Percentiles rank a stretch among this genome's conserved stretches.
phyloP scores from a whole-genome alignment of 2,888 invertebrate species.

The Dynastes hyllus region DNA sequence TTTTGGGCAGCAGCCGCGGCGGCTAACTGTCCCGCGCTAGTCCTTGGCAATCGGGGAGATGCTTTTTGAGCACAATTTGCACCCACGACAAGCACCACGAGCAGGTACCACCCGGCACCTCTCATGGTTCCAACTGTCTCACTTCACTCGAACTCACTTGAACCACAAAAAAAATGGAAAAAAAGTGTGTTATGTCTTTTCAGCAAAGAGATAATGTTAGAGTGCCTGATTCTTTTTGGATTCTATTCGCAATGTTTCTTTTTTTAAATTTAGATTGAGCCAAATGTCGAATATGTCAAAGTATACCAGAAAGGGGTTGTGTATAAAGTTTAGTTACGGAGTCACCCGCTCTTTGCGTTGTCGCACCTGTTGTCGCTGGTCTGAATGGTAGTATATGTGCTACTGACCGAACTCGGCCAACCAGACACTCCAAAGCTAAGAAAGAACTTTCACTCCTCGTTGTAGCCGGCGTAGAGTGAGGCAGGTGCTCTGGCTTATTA shows the following conservation, averaged over 20 bases:
- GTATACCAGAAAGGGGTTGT: neutral
- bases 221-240: neutral
- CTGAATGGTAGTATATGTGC: conserved; percentile 68
- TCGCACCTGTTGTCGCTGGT: conserved; percentile 62
- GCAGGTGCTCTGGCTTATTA: conserved; percentile 58
- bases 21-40: conserved; percentile 75
- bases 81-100: conserved; percentile 61
- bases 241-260: neutral
- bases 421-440: conserved; percentile 60
- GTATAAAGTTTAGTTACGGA: conserved; percentile 1
- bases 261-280: neutral
- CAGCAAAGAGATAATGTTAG: neutral
- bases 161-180: conserved; percentile 31
- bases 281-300: neutral
- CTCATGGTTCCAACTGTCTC: conserved; percentile 59
- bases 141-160: conserved; percentile 49
- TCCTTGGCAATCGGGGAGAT: conserved; percentile 74
- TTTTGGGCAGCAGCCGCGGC: conserved; percentile 69
- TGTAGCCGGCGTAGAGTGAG: conserved; percentile 47
- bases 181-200: conserved; percentile 26
- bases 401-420: conserved; percentile 65
- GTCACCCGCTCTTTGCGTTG: conserved; percentile 25
- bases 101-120: conserved; percentile 66
- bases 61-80: conserved; percentile 67
- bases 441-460: conserved; percentile 61